Conservation (phyloP, 2,113 vertebrate species). For the Riparia riparia region DNA sequence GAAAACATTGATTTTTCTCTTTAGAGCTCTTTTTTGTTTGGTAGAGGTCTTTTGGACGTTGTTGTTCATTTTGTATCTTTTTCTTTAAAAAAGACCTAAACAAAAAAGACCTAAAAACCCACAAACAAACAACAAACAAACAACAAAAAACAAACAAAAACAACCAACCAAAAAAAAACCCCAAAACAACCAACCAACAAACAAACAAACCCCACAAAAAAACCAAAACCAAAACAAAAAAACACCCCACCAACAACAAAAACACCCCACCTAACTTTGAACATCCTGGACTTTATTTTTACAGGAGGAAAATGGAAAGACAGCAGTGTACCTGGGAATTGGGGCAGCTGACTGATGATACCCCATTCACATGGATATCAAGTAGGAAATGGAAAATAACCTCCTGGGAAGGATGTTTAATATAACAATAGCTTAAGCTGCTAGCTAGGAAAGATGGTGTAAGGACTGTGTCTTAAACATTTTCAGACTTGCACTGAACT, state of each 20-base stretch:
- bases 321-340: neutral
- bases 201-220: too few species aligned
- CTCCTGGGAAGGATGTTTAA: neutral
- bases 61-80: neutral
- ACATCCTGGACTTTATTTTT: neutral
- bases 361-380: rapidly evolving
- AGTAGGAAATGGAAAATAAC: neutral
- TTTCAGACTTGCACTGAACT: neutral
- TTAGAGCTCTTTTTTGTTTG: neutral
- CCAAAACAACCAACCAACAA: too few species aligned
- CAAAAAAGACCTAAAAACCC: neutral
- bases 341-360: neutral
- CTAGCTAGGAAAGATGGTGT: neutral
- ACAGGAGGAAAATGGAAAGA: neutral
- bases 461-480: neutral
- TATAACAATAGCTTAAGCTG: neutral
- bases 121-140: too few species aligned
- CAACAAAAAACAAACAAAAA: too few species aligned
- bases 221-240: too few species aligned
- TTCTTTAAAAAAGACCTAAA: neutral
- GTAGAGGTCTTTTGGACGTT: neutral
- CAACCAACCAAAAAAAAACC: too few species aligned
- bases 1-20: neutral
- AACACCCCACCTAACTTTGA: neutral
- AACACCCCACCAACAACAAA: too few species aligned